phyloP scores from a whole-genome alignment of 2,797 vertebrate genomes.

The Eulemur mongoz region DNA sequence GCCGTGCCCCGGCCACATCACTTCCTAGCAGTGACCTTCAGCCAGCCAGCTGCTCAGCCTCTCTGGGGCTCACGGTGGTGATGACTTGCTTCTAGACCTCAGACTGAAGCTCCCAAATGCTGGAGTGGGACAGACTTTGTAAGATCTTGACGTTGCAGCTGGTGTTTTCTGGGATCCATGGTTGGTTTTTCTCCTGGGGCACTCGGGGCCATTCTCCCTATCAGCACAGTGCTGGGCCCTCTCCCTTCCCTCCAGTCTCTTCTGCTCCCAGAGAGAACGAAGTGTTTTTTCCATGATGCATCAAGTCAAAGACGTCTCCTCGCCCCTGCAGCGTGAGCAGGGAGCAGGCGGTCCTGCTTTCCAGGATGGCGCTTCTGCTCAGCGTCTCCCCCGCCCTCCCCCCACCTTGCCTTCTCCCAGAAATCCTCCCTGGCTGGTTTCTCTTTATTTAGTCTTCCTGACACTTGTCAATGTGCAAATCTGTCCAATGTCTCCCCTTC shows the following conservation, averaged over 20 bases:
- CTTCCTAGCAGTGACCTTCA: not conserved
- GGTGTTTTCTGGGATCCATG: not conserved
- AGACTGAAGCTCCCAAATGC: not conserved
- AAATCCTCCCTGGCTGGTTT: not conserved
- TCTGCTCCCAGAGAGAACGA: not conserved
- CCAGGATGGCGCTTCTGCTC: not conserved
- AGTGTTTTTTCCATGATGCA: not conserved
- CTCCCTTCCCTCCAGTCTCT: not conserved
- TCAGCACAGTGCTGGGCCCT: not conserved
- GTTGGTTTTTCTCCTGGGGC: not conserved
- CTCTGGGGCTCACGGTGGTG: not conserved
- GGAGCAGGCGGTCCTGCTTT: not conserved
- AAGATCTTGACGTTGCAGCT: not conserved
- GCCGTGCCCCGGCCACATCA: not conserved
- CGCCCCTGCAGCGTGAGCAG: fast-evolving
- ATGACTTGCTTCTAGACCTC: not conserved
- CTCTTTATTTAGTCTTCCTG: not conserved
- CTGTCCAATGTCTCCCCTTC: slow-evolving; percentile 15
- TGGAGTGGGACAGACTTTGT: not conserved
- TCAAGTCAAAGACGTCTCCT: not conserved
- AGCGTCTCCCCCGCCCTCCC: fast-evolving
- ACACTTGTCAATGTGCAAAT: not conserved
- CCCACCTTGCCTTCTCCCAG: not conserved
- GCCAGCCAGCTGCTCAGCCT: not conserved
- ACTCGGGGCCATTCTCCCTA: not conserved